Evolutionary conservation across 2,113 vertebrate genomes (phyloP).

Genomic region (Hemiprocne comata): DNA sequence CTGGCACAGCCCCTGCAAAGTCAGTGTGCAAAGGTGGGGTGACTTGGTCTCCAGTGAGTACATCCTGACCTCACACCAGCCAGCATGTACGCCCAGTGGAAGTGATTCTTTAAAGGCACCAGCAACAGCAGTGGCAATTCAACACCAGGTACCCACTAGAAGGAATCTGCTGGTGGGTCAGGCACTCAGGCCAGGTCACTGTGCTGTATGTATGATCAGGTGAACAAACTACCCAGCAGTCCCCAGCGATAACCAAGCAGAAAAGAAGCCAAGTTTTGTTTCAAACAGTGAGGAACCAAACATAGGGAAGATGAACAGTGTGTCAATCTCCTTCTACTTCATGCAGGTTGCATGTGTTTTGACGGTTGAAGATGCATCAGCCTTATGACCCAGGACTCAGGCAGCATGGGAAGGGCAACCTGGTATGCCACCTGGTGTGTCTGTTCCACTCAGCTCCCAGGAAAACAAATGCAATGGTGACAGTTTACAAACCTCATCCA

Average conservation of each 20-base stretch:
- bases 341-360: not conserved
- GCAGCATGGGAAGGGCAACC: fast-evolving
- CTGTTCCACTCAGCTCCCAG: not conserved
- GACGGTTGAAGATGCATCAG: not conserved
- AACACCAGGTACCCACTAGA: not conserved
- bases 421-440: fast-evolving
- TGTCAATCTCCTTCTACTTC: not conserved
- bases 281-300: not conserved
- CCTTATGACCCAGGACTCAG: not conserved
- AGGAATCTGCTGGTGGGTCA: not conserved
- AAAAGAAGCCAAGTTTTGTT: not conserved
- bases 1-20: not conserved
- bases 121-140: not conserved
- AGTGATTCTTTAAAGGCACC: not conserved
- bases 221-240: not conserved
- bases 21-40: not conserved
- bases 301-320: not conserved
- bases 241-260: fast-evolving
- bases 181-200: fast-evolving
- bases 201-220: not conserved
- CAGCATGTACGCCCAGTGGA: not conserved
- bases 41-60: not conserved
- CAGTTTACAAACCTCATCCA: not conserved
- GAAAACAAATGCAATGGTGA: not conserved
- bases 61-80: fast-evolving